phyloP scores from a whole-genome alignment of 2,113 vertebrate genomes.

The Gavia stellata region DNA sequence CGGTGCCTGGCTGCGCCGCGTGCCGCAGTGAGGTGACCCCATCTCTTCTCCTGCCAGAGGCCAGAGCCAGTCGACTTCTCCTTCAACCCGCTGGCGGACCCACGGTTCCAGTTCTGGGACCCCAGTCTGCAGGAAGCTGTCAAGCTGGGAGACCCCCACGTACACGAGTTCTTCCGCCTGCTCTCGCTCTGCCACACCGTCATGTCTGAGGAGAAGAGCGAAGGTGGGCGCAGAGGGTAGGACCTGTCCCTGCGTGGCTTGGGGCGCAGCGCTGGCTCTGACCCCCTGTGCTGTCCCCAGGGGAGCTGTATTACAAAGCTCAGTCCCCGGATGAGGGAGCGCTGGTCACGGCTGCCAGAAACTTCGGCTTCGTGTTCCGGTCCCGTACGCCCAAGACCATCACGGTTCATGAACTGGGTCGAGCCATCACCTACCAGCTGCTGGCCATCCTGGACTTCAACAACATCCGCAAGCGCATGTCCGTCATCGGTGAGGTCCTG shows the following conservation, averaged over 20 bases:
- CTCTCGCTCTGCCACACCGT: slow-evolving; percentile 92
- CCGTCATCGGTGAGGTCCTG: slow-evolving; percentile 82
- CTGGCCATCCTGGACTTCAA: slow-evolving; percentile 94
- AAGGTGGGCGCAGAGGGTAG: slow-evolving; percentile 62
- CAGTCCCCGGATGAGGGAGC: slow-evolving; percentile 93
- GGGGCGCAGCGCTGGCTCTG: accelerated
- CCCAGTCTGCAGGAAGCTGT: slow-evolving; percentile 83
- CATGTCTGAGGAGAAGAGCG: slow-evolving; percentile 89
- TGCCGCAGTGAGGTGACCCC: accelerated
- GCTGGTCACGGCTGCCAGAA: slow-evolving; percentile 86
- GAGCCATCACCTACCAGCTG: slow-evolving; percentile 83
- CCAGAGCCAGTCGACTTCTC: slow-evolving; percentile 83
- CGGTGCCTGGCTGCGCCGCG: accelerated
- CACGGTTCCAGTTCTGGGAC: slow-evolving; percentile 86
- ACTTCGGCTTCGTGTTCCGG: slow-evolving; percentile 91
- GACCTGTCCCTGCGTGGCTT: accelerated
- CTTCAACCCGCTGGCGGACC: slow-evolving; percentile 86
- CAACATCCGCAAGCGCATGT: slow-evolving; percentile 94
- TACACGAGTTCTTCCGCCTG: slow-evolving; percentile 89
- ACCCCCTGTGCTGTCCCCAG: slow-evolving; percentile 30
- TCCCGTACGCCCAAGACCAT: slow-evolving; percentile 87
- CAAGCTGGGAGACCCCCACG: slow-evolving; percentile 76
- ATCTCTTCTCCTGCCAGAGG: slow-evolving; percentile 34
- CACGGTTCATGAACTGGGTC: slow-evolving; percentile 85
- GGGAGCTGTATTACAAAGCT: slow-evolving; percentile 88